phyloP scores from a whole-genome alignment of 2,888 invertebrate genomes.

The Diaprepes abbreviatus region DNA sequence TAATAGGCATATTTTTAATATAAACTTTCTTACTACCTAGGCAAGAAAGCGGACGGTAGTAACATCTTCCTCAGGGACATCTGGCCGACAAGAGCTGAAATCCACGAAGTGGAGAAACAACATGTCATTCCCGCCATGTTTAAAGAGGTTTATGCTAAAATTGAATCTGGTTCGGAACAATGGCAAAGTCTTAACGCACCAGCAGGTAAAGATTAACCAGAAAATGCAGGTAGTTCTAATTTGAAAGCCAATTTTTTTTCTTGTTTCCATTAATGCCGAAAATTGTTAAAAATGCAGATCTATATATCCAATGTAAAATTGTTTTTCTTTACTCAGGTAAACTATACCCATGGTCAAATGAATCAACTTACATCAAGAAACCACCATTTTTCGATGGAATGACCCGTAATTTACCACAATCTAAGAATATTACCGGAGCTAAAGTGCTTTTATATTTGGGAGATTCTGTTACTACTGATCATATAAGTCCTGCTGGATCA shows the following conservation, averaged over 20 bases:
- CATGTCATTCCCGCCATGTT: constrained; percentile 98
- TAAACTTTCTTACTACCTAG: constrained; percentile 61
- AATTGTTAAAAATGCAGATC: no score
- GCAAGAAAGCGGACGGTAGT: constrained; percentile 77
- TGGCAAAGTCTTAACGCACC: constrained; percentile 91
- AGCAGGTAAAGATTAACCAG: constrained; percentile 72
- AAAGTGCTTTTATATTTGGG: constrained; percentile 89
- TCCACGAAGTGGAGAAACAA: constrained; percentile 89
- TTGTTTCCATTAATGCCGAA: no score
- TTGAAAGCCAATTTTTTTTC: no score
- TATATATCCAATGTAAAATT: no score
- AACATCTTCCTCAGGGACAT: constrained; percentile 91
- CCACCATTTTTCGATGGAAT: constrained; percentile 92
- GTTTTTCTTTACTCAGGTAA: constrained; percentile 64
- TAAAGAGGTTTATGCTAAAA: constrained; percentile 87
- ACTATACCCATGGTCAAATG: constrained; percentile 91
- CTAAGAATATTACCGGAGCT: constrained; percentile 78
- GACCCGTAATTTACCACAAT: constrained; percentile 74
- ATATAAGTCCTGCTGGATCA: constrained; percentile 98
- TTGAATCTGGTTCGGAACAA: constrained; percentile 80
- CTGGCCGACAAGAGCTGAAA: constrained; percentile 94
- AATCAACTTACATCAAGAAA: constrained; percentile 94
- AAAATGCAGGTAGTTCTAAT: no score
- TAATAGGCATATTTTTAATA: no score
- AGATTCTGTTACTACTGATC: constrained; percentile 98